phyloP scores from a whole-genome alignment of 2,888 invertebrate genomes.

The Dioctria linearis region DNA sequence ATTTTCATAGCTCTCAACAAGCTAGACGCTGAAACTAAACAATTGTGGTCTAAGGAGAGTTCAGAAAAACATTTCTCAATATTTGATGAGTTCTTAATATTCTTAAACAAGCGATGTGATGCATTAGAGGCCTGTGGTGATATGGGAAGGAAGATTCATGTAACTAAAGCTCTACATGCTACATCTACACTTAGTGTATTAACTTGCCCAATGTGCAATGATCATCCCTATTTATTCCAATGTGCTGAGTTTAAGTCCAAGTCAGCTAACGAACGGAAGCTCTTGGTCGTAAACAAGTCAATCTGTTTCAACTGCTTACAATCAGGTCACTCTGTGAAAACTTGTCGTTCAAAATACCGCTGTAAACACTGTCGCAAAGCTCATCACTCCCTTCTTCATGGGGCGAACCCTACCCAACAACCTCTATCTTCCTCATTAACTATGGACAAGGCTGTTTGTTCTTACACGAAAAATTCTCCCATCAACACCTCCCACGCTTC shows the following conservation, averaged over 20 bases:
- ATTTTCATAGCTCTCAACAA: too few species aligned
- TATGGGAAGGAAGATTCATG: background rate
- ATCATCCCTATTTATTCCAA: background rate
- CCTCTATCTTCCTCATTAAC: too few species aligned
- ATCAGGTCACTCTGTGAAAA: background rate
- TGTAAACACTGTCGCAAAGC: background rate
- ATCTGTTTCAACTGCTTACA: background rate
- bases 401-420: too few species aligned
- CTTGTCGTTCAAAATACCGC: background rate
- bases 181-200: background rate
- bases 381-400: background rate
- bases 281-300: background rate
- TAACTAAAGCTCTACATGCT: background rate
- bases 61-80: background rate
- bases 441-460: too few species aligned
- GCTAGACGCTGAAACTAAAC: too few species aligned
- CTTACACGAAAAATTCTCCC: too few species aligned
- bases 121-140: background rate
- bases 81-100: background rate
- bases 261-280: background rate
- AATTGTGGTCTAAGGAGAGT: background rate
- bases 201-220: background rate
- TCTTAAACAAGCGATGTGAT: background rate
- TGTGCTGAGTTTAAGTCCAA: background rate
- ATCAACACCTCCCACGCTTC: too few species aligned